Conservation (phyloP, 2,888 invertebrate species). For the Drosophila parthenogenetica region DNA sequence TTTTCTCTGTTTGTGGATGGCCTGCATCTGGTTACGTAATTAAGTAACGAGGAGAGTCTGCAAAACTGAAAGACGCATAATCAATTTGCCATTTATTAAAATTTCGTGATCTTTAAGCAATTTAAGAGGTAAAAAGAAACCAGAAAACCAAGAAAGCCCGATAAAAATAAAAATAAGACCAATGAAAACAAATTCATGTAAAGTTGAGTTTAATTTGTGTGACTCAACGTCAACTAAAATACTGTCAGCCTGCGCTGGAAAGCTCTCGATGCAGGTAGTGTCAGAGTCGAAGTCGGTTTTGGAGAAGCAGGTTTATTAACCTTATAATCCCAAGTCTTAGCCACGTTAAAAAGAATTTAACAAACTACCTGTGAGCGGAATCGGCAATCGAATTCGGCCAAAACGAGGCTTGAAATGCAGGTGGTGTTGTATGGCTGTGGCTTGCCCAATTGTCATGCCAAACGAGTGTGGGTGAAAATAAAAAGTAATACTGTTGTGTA, state of each 20-base stretch:
- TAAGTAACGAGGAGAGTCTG: slow-evolving; percentile 65
- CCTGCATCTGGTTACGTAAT: slow-evolving; percentile 73
- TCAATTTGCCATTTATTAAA: slow-evolving; percentile 72
- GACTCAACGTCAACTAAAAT: slow-evolving; percentile 52
- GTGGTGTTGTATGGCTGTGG: slow-evolving; percentile 32
- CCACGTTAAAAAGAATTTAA: slow-evolving; percentile 76
- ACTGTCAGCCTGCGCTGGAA: slow-evolving; percentile 47
- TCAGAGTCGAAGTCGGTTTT: neutral
- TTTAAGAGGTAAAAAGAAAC: slow-evolving; percentile 16
- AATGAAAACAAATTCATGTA: slow-evolving; percentile 30
- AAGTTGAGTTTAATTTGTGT: slow-evolving; percentile 40
- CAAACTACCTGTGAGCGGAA: slow-evolving; percentile 59
- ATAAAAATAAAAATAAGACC: neutral
- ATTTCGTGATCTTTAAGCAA: slow-evolving; percentile 50
- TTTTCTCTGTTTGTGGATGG: slow-evolving; percentile 20
- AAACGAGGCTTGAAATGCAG: slow-evolving; percentile 63
- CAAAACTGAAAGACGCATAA: slow-evolving; percentile 63
- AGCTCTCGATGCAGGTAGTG: slow-evolving; percentile 42
- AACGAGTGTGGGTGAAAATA: slow-evolving; percentile 71
- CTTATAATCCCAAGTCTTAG: slow-evolving; percentile 60
- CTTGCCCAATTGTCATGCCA: slow-evolving; percentile 61
- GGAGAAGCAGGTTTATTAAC: slow-evolving; percentile 75
- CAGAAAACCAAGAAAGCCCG: slow-evolving; percentile 10
- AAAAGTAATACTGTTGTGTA: slow-evolving; percentile 46
- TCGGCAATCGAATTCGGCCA: slow-evolving; percentile 36